Conservation (phyloP, 2,888 invertebrate species). For the Hypercompe scribonia region DNA sequence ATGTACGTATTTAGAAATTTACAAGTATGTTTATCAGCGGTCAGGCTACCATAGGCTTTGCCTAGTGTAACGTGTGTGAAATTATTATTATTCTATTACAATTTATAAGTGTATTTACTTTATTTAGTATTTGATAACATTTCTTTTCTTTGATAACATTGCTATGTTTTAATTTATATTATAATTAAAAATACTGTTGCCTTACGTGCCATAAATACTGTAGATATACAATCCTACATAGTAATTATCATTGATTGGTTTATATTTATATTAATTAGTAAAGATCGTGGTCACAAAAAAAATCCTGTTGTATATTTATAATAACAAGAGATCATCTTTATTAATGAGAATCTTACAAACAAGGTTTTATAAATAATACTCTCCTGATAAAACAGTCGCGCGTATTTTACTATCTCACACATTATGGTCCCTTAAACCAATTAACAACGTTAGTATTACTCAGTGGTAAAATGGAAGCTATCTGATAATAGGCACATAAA, state of each 20-base stretch:
- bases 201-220: not conserved
- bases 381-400: not conserved
- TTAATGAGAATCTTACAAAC: not conserved
- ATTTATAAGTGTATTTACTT: not conserved
- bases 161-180: not conserved
- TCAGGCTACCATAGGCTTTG: too few species aligned
- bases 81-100: too few species aligned
- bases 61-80: too few species aligned
- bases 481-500: conserved; percentile 22
- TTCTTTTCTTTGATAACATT: not conserved
- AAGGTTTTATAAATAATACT: not conserved
- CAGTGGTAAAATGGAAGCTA: not conserved
- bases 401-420: not conserved
- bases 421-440: not conserved
- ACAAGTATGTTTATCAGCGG: too few species aligned
- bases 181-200: not conserved
- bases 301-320: not conserved
- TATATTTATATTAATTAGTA: not conserved
- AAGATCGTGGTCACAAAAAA: not conserved
- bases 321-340: not conserved
- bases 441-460: not conserved
- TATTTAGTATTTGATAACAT: not conserved
- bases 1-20: too few species aligned
- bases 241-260: too few species aligned
- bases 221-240: not conserved